Conservation (phyloP, 2,113 vertebrate species). For the Microcebus murinus region DNA sequence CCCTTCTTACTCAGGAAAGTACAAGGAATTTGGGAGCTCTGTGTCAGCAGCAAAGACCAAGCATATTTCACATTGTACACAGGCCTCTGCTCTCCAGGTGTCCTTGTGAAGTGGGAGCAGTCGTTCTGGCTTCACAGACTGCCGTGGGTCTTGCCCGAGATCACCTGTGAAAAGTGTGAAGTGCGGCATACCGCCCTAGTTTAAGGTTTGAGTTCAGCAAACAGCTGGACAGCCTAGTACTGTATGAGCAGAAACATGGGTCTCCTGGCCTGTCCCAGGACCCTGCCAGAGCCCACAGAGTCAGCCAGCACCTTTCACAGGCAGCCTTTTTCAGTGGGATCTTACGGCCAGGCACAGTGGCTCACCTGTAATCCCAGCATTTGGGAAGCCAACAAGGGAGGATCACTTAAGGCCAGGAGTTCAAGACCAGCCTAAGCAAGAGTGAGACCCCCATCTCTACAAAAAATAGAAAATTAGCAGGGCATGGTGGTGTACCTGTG, state of each 20-base stretch:
- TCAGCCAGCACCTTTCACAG: neutral
- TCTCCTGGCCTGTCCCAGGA: neutral
- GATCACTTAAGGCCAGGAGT: too few relatives aligned
- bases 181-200: neutral
- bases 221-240: neutral
- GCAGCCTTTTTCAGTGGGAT: too few relatives aligned
- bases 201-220: neutral
- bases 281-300: neutral
- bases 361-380: too few relatives aligned
- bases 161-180: neutral
- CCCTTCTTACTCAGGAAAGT: neutral
- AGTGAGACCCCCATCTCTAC: too few relatives aligned
- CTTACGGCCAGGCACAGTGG: too few relatives aligned
- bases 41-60: neutral
- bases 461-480: too few relatives aligned
- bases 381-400: too few relatives aligned
- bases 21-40: neutral
- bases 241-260: accelerated
- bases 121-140: neutral
- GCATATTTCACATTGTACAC: too few relatives aligned
- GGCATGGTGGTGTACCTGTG: too few relatives aligned
- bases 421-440: too few relatives aligned
- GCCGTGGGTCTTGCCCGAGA: neutral
- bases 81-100: too few relatives aligned
- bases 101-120: neutral